Conservation (phyloP, 2,888 invertebrate species). For the Cheilosia grossa region DNA sequence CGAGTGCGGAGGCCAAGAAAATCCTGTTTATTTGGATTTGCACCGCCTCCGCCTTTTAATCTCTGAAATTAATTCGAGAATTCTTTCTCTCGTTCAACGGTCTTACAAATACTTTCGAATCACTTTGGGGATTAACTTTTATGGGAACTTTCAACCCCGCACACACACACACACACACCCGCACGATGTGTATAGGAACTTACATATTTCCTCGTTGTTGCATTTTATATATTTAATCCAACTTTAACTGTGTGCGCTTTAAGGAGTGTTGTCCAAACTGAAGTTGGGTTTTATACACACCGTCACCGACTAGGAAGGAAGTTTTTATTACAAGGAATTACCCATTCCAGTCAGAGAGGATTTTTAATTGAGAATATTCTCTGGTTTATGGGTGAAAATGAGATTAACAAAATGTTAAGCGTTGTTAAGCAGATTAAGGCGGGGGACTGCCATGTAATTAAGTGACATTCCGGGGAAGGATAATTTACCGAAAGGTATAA, state of each 20-base stretch:
- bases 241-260: no score
- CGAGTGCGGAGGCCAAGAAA: slow-evolving; percentile 1
- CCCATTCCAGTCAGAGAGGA: slow-evolving; percentile 19
- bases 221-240: background rate
- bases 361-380: slow-evolving; percentile 52
- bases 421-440: slow-evolving; percentile 53
- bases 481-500: slow-evolving; percentile 8
- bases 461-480: slow-evolving; percentile 26
- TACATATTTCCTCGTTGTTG: background rate
- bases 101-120: slow-evolving; percentile 11
- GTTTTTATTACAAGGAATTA: slow-evolving; percentile 22
- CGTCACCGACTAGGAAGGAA: background rate
- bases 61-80: slow-evolving; percentile 52
- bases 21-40: slow-evolving; percentile 38
- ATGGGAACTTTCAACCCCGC: slow-evolving; percentile 20
- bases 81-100: background rate
- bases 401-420: slow-evolving; percentile 66
- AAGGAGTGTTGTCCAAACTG: background rate
- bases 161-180: background rate
- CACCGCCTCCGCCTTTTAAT: slow-evolving; percentile 41
- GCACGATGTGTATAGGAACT: background rate
- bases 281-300: background rate
- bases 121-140: slow-evolving; percentile 37
- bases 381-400: slow-evolving; percentile 47
- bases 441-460: slow-evolving; percentile 41